Evolutionary conservation across 2,113 vertebrate genomes (phyloP).

Genomic region (Epinephelus fuscoguttatus): DNA sequence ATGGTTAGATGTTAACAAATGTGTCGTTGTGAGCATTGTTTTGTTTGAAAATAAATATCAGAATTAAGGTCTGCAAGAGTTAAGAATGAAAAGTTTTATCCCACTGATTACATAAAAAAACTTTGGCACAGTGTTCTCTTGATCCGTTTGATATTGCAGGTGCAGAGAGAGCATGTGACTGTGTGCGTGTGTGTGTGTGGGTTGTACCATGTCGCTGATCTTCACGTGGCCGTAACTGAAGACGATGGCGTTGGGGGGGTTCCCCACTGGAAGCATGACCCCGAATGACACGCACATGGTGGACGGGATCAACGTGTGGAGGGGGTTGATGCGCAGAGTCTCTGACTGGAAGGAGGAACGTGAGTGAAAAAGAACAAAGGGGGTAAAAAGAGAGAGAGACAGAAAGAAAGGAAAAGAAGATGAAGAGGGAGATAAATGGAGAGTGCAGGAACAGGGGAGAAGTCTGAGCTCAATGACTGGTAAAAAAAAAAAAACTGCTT

Average conservation of each 20-base stretch:
- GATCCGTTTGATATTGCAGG: slow-evolving; percentile 55
- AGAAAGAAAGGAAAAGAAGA: background rate
- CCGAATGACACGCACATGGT: slow-evolving; percentile 99
- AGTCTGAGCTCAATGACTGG: background rate
- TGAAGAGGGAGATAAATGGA: background rate
- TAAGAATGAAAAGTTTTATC: slow-evolving; percentile 10
- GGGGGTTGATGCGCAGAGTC: slow-evolving; percentile 94
- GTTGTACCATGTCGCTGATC: slow-evolving; percentile 96
- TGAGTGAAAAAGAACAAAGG: background rate
- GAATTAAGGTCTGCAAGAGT: slow-evolving; percentile 6
- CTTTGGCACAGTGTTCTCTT: slow-evolving; percentile 29
- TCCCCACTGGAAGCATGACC: slow-evolving; percentile 98
- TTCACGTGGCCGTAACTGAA: slow-evolving; percentile 98
- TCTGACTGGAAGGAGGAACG: slow-evolving; percentile 88
- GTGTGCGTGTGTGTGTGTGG: background rate
- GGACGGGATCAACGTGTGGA: slow-evolving; percentile 96
- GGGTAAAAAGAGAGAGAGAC: background rate
- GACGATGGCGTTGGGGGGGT: slow-evolving; percentile 98
- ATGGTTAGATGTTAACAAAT: background rate
- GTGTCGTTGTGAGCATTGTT: background rate
- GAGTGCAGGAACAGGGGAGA: background rate
- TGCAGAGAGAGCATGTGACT: slow-evolving; percentile 54
- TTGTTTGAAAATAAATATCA: background rate
- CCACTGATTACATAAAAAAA: slow-evolving; percentile 24
- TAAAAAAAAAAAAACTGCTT: background rate